These are phyloP conservation scores for Drosophila funebris DNA, from an alignment of 1,140 invertebrate species.

Conservation along the genomic window DNA sequence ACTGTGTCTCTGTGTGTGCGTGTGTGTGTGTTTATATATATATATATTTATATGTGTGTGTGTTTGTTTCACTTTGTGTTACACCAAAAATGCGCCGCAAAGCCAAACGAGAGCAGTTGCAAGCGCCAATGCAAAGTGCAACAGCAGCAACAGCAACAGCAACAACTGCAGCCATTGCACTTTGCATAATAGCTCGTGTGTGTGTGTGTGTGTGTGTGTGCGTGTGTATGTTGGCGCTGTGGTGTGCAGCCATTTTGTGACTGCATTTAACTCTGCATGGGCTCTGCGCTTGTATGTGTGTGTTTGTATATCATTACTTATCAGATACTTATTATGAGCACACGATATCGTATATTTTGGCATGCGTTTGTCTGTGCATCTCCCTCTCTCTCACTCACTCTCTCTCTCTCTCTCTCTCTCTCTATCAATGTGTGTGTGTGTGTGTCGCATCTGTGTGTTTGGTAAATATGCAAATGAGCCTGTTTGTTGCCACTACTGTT, in stretches of 20 bases:
- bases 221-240: conserved; percentile 60
- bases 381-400: neutral
- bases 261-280: conserved; percentile 58
- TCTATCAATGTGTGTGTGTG: conserved; percentile 12
- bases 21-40: conserved; percentile 16
- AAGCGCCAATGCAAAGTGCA: conserved; percentile 60
- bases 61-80: conserved; percentile 75
- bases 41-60: too few species aligned
- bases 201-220: conserved; percentile 14
- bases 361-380: conserved; percentile 46
- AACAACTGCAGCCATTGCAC: conserved; percentile 74
- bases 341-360: conserved; percentile 81
- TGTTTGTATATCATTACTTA: conserved; percentile 82
- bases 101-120: conserved; percentile 69
- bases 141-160: conserved; percentile 41
- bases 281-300: conserved; percentile 47
- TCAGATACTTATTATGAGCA: conserved; percentile 82
- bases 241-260: conserved; percentile 76
- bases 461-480: conserved; percentile 81
- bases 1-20: neutral
- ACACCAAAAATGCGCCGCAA: conserved; percentile 79
- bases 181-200: conserved; percentile 69
- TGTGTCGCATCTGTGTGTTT: conserved; percentile 62
- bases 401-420: neutral
- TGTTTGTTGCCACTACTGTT: conserved; percentile 81